These are phyloP conservation scores for Drosophila mayri DNA, from an alignment of 1,140 invertebrate genomes.

Conservation along the genomic window DNA sequence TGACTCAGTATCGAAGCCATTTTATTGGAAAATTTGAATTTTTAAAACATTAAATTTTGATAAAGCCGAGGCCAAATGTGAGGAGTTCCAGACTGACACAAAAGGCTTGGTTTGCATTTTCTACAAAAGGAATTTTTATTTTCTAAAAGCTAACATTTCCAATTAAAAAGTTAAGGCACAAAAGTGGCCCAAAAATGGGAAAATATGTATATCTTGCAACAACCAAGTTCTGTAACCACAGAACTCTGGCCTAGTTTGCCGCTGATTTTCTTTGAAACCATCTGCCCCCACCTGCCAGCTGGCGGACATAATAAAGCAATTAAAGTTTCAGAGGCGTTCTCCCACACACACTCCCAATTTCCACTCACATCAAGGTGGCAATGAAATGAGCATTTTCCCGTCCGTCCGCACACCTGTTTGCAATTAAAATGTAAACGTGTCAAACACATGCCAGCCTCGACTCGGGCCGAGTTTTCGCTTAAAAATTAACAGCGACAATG, in stretches of 20 bases:
- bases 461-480: conserved; percentile 29
- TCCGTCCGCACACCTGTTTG: conserved; percentile 41
- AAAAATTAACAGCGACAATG: conserved; percentile 56
- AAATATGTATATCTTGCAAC: background rate
- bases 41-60: conserved; percentile 19
- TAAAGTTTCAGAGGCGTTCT: conserved; percentile 45
- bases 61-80: background rate
- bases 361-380: conserved; percentile 21
- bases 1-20: conserved; percentile 7
- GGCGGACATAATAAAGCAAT: conserved; percentile 61
- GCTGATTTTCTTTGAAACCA: conserved; percentile 2
- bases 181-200: background rate
- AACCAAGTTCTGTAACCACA: background rate
- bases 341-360: conserved; percentile 7
- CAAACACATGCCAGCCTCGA: conserved; percentile 43
- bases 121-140: background rate
- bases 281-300: conserved; percentile 14
- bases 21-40: background rate
- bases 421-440: conserved; percentile 66
- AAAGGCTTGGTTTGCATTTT: background rate
- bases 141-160: no score
- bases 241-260: conserved; percentile 14
- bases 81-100: background rate
- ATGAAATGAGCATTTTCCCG: conserved; percentile 47
- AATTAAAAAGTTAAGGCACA: background rate